phyloP scores from a whole-genome alignment of 2,888 invertebrate species.

The Eremobia ochroleuca region DNA sequence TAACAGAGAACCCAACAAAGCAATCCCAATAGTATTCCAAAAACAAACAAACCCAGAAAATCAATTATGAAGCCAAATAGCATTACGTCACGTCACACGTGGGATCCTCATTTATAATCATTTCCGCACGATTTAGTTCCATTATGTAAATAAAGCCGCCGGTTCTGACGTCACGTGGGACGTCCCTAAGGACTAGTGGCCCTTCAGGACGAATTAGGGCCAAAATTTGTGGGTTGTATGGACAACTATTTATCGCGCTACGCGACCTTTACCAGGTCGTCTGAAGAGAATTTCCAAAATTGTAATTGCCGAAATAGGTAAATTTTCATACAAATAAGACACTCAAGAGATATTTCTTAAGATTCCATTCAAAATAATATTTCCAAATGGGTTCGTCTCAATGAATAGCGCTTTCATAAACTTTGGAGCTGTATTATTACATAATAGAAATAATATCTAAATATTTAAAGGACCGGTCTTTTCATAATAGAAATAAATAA shows the following conservation, averaged over 20 bases:
- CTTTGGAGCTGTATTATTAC: conserved; percentile 27
- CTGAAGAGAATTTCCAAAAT: conserved; percentile 11
- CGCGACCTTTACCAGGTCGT: background rate
- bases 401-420: conserved; percentile 46
- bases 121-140: conserved; percentile 62
- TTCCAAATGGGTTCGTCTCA: conserved; percentile 49
- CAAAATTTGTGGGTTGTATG: conserved; percentile 3
- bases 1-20: background rate
- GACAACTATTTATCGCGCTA: conserved; percentile 1
- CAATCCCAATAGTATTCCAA: background rate
- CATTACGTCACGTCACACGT: conserved; percentile 14
- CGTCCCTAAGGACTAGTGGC: conserved; percentile 18
- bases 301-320: conserved; percentile 19
- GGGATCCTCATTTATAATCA: conserved; percentile 41
- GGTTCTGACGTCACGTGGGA: conserved; percentile 43
- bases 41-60: conserved; percentile 8
- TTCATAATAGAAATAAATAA: conserved; percentile 23
- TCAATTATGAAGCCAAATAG: conserved; percentile 17
- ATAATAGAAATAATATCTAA: conserved; percentile 33
- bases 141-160: conserved; percentile 60
- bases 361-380: conserved; percentile 35
- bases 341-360: conserved; percentile 29
- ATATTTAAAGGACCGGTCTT: conserved; percentile 12
- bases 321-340: conserved; percentile 31
- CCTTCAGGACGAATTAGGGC: conserved; percentile 28